These are phyloP conservation scores for Zaprionus ghesquierei DNA, from an alignment of 1,140 invertebrate species.

Conservation along the genomic window DNA sequence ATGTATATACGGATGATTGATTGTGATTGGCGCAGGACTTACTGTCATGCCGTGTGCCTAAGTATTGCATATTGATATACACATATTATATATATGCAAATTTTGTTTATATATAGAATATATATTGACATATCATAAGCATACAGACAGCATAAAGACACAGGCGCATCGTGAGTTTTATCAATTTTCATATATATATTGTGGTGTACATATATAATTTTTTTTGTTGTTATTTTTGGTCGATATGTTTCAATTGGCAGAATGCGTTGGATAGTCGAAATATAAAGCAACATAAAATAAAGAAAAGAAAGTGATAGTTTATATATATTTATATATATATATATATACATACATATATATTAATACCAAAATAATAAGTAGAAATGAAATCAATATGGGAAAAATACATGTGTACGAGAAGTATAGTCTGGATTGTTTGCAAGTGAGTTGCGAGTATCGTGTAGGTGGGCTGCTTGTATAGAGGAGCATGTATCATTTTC, in stretches of 20 bases:
- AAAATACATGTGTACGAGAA: conserved; percentile 12
- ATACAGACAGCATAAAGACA: conserved; percentile 69
- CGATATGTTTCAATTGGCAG: conserved; percentile 59
- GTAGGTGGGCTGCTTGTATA: conserved; percentile 29
- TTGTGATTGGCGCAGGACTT: conserved; percentile 83
- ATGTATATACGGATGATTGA: conserved; percentile 83
- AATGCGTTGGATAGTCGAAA: conserved; percentile 75
- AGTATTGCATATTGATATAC: conserved; percentile 40
- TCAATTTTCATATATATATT: conserved; percentile 36
- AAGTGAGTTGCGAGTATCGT: conserved; percentile 7
- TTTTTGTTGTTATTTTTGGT: conserved; percentile 43
- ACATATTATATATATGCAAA: conserved; percentile 47
- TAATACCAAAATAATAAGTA: conserved; percentile 40
- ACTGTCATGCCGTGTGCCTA: conserved; percentile 83
- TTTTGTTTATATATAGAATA: conserved; percentile 30
- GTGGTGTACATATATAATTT: conserved; percentile 52
- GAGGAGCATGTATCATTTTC: conserved; percentile 10
- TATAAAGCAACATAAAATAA: conserved; percentile 80
- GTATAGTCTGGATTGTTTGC: background rate
- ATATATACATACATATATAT: conserved; percentile 29
- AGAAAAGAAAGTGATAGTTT: conserved; percentile 79
- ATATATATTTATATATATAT: conserved; percentile 59
- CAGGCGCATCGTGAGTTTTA: conserved; percentile 63
- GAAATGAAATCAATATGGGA: conserved; percentile 40
- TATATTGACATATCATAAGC: conserved; percentile 45